phyloP scores from a whole-genome alignment of 1,140 invertebrate genomes.

The Scaptomyza hsui region DNA sequence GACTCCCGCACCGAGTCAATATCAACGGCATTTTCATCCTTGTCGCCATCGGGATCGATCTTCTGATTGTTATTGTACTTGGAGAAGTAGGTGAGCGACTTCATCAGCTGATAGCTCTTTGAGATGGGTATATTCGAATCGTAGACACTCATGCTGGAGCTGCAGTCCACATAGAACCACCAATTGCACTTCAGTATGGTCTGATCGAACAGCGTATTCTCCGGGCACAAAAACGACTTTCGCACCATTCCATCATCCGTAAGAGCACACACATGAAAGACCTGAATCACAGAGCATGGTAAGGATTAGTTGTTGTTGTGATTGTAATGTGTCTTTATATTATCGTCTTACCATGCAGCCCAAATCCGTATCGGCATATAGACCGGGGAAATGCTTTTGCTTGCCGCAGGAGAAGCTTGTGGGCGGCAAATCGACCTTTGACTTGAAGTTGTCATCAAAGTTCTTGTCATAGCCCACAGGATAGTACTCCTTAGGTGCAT shows the following conservation, averaged over 20 bases:
- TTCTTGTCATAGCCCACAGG: slow-evolving; percentile 94
- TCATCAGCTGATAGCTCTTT: slow-evolving; percentile 95
- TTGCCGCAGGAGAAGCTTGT: slow-evolving; percentile 94
- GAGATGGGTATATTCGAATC: slow-evolving; percentile 95
- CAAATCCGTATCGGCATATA: slow-evolving; percentile 95
- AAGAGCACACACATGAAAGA: slow-evolving; percentile 95
- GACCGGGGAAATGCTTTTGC: slow-evolving; percentile 94
- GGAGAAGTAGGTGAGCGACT: slow-evolving; percentile 93
- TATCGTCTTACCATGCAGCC: slow-evolving; percentile 91
- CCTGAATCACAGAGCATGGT: no score
- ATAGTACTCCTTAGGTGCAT: slow-evolving; percentile 94
- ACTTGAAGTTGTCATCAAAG: slow-evolving; percentile 93
- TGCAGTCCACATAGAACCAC: slow-evolving; percentile 96
- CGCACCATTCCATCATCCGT: slow-evolving; percentile 94
- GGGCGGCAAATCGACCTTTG: slow-evolving; percentile 92
- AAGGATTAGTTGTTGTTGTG: no score
- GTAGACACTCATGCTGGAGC: slow-evolving; percentile 90
- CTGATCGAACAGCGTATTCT: slow-evolving; percentile 94
- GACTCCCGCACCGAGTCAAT: slow-evolving; percentile 71
- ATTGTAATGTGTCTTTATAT: neutral
- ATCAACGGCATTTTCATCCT: slow-evolving; percentile 70
- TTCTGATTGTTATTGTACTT: slow-evolving; percentile 86
- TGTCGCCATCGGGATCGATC: slow-evolving; percentile 60
- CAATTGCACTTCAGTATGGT: slow-evolving; percentile 95
- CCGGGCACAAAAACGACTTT: slow-evolving; percentile 95